Percentiles rank a stretch among this genome's conserved stretches.
Evolutionary conservation across 2,888 invertebrate species (phyloP).

Genomic region (Drosophila picticornis): DNA sequence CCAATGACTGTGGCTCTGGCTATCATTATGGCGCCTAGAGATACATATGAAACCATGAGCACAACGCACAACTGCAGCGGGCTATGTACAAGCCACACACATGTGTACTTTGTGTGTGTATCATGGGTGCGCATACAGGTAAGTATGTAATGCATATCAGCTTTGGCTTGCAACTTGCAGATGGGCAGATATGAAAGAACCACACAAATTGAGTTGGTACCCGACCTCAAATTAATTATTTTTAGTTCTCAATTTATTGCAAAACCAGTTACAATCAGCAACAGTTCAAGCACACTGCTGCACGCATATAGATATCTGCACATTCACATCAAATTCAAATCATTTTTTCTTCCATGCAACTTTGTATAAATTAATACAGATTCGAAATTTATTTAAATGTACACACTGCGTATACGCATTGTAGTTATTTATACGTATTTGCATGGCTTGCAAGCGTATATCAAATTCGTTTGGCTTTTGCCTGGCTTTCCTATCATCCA

Average conservation of each 20-base stretch:
- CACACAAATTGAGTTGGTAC: too few relatives aligned
- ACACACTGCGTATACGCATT: not conserved
- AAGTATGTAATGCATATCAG: not conserved
- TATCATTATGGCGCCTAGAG: slow-evolving; percentile 59
- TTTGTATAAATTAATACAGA: not conserved
- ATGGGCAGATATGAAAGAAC: not conserved
- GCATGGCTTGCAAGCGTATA: slow-evolving; percentile 23
- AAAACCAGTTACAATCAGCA: not conserved
- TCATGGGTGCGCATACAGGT: not conserved
- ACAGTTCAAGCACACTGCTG: not conserved
- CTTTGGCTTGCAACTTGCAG: not conserved
- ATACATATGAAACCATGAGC: slow-evolving; percentile 16
- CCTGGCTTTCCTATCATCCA: not conserved
- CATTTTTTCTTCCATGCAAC: not conserved
- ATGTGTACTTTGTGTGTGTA: not conserved
- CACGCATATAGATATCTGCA: not conserved
- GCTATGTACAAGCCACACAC: slow-evolving; percentile 2
- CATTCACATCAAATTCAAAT: not conserved
- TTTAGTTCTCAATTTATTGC: not conserved
- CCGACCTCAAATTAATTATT: not conserved
- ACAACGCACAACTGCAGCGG: slow-evolving; percentile 32
- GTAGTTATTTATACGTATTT: not conserved
- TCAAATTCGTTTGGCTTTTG: slow-evolving; percentile 12
- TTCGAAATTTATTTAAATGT: not conserved
- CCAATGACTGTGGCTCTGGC: slow-evolving; percentile 26